Conservation (phyloP, 2,113 vertebrate genomes). For the Corvus moneduloides region DNA sequence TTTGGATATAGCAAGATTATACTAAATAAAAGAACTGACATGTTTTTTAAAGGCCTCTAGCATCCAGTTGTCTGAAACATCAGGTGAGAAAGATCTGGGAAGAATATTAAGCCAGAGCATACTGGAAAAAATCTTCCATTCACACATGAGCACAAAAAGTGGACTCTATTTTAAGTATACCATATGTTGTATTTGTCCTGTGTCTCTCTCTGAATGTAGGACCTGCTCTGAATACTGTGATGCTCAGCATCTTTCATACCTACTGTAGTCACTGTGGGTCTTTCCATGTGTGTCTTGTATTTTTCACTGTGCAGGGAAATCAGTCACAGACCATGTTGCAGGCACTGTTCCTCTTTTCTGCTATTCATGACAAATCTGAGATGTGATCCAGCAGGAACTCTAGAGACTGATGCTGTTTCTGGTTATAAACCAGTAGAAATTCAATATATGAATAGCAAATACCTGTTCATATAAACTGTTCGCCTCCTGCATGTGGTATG, state of each 20-base stretch:
- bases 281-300: fast-evolving
- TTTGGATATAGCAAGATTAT: neutral
- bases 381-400: neutral
- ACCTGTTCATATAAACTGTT: neutral
- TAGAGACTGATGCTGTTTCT: neutral
- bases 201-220: neutral
- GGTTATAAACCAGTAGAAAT: neutral
- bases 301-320: neutral
- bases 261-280: neutral
- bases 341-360: neutral
- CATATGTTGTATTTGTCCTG: neutral
- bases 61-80: slow-evolving; percentile 20
- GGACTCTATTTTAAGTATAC: neutral
- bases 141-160: neutral
- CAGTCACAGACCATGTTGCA: neutral
- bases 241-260: neutral
- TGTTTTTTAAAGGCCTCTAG: neutral
- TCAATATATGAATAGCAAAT: neutral
- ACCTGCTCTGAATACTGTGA: neutral
- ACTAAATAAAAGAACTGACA: neutral
- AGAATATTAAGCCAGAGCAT: neutral
- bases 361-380: neutral
- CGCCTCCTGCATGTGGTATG: neutral
- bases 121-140: neutral
- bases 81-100: slow-evolving; percentile 33